Evolutionary conservation across 2,113 vertebrate genomes (phyloP).

Genomic region (Phodopus roborovskii): DNA sequence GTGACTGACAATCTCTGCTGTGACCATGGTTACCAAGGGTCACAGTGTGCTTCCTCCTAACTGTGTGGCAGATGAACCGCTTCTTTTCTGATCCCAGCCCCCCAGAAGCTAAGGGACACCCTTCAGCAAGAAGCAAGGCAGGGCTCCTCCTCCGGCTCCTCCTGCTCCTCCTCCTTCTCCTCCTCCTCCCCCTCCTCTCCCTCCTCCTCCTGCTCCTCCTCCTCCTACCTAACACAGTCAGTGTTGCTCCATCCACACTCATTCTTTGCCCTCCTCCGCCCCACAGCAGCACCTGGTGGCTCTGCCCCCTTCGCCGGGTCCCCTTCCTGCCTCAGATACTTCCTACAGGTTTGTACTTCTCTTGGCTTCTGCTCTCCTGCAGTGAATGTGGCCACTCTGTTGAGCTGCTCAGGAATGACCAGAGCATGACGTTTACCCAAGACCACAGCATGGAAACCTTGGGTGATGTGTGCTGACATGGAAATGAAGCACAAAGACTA

Average conservation of each 20-base stretch:
- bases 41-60: not conserved
- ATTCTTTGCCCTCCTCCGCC: not conserved
- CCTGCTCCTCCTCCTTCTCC: no score
- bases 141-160: no score
- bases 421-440: not conserved
- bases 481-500: slow-evolving; percentile 42
- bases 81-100: not conserved
- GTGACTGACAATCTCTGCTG: no score
- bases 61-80: no score
- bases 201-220: no score
- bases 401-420: not conserved
- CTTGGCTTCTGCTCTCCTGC: not conserved
- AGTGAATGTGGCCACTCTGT: not conserved
- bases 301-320: accelerated
- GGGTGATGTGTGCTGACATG: not conserved
- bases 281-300: accelerated
- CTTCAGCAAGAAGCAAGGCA: not conserved
- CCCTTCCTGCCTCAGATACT: accelerated
- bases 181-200: no score
- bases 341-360: not conserved
- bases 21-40: accelerated
- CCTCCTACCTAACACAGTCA: no score
- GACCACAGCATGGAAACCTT: not conserved
- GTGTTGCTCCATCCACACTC: accelerated
- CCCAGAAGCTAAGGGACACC: not conserved